Evolutionary conservation across 2,888 invertebrate species (phyloP), one percentile per base, ranked within the genome.

Genomic region (Tenthredo distinguenda): DNA sequence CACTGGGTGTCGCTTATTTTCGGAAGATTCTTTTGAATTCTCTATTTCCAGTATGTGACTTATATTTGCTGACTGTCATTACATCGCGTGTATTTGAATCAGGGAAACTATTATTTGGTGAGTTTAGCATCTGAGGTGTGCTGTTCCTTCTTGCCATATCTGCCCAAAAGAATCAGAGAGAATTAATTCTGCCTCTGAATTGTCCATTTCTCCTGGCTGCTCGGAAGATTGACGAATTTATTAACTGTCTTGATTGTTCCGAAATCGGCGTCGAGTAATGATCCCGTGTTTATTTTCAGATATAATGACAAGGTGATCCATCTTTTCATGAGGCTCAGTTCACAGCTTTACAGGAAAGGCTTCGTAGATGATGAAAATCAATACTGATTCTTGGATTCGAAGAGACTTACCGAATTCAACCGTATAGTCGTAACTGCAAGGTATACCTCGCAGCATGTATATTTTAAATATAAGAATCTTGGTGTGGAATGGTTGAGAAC

Each of bases 181-280:
- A n/a, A 50, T 55, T 3, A 47, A 47, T 77, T 55, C n/a, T 0
- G 9, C 77, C 47, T 55, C 34, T 2, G 26, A 31, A 34, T 77
- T 18, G 18, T 77, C 12, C 12, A 18, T 31, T 34, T 18, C 31
- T 43, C 77, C 31, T n/a, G 50, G 18, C 50, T 3, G 77, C 50
- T 55, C 55, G 55, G 34, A 77, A 77, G 31, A 77, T 47, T 77
- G 18, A 31, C 15, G 18, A 15, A 50, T 76, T 76, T 31, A 76
- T 31, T 31, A 76, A 18, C 43, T 76, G 21, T 76, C 6, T n/a
- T 31, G 26, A 26, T 76, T 76, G 10, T 26, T 76, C 18, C 12
- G 15, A 12, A 47, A 76, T 31, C 12, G 18, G 26, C 9, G n/a
- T 26, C 12, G 5, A n/a, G n/a, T 7, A n/a, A 71, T 37, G n/a